A percentile compares a stretch with the other conserved stretches of the same genome.
phyloP scores from a whole-genome alignment of 1,140 invertebrate genomes.

The Cyclina sinensis region DNA sequence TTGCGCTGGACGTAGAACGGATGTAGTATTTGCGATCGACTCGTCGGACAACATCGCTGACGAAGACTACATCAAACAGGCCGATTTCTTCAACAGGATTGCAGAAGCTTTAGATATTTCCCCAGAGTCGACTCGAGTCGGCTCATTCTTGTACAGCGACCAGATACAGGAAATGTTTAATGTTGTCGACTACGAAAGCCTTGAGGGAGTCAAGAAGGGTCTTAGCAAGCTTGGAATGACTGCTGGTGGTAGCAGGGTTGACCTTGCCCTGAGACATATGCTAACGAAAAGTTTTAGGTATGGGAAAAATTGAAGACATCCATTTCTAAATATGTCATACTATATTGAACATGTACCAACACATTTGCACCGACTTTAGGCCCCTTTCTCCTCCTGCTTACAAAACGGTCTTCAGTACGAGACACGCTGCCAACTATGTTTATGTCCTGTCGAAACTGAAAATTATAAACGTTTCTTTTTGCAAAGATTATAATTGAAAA shows the following conservation, averaged over 20 bases:
- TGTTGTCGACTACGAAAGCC: constrained; percentile 69
- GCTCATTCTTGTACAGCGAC: constrained; percentile 72
- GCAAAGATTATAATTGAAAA: too few relatives aligned
- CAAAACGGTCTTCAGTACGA: too few relatives aligned
- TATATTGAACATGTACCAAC: too few relatives aligned
- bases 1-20: constrained; percentile 70
- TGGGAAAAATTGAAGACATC: too few relatives aligned
- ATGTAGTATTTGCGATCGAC: constrained; percentile 79
- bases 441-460: too few relatives aligned
- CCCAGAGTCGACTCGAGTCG: constrained; percentile 71
- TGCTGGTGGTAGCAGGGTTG: constrained; percentile 67
- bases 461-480: too few relatives aligned
- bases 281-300: constrained; percentile 74
- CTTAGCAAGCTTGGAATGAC: constrained; percentile 67
- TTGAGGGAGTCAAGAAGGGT: constrained; percentile 61
- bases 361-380: too few relatives aligned
- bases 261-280: constrained; percentile 73
- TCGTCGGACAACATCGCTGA: constrained; percentile 71
- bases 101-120: constrained; percentile 70
- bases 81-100: constrained; percentile 74
- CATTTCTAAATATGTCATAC: too few relatives aligned
- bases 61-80: constrained; percentile 73
- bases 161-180: constrained; percentile 73
- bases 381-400: too few relatives aligned
- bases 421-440: too few relatives aligned